Conservation (phyloP, 2,888 invertebrate genomes). For the Plutella xylostella region DNA sequence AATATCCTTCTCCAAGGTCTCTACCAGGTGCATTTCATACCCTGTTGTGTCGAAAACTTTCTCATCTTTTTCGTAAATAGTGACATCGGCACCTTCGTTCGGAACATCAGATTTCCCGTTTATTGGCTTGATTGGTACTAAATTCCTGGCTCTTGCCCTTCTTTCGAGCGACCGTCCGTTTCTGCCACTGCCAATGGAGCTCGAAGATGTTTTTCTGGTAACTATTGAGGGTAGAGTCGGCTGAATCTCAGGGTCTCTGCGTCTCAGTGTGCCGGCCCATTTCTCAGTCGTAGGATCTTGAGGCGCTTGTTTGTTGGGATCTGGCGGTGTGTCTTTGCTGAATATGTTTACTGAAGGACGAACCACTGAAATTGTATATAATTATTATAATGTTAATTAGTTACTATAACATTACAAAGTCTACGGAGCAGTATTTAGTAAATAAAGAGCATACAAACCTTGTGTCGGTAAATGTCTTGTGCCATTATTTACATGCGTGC, state of each 20-base stretch:
- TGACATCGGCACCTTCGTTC: conserved; percentile 42
- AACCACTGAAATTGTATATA: conserved; percentile 40
- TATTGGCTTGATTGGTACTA: conserved; percentile 47
- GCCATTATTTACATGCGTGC: conserved; percentile 41
- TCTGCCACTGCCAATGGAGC: conserved; percentile 48
- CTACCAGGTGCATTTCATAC: conserved; percentile 81
- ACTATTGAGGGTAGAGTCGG: conserved; percentile 74
- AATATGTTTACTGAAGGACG: conserved; percentile 40
- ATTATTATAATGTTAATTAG: neutral
- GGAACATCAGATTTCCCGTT: conserved; percentile 41
- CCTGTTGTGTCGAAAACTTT: conserved; percentile 76
- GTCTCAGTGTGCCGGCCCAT: conserved; percentile 77
- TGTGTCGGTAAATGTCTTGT: conserved; percentile 58
- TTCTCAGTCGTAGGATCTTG: conserved; percentile 69
- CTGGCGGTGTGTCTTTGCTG: conserved; percentile 24
- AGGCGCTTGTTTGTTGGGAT: neutral
- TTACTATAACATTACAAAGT: no score
- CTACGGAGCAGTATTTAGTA: no score
- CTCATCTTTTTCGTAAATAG: conserved; percentile 48
- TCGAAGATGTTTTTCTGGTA: conserved; percentile 59
- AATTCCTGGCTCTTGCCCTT: conserved; percentile 33
- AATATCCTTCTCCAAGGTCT: conserved; percentile 87
- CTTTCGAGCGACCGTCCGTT: conserved; percentile 61
- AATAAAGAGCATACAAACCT: no score
- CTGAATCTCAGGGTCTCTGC: conserved; percentile 74